These are phyloP conservation scores for Alitta virens DNA, from an alignment of 2,888 invertebrate genomes.

Conservation along the genomic window DNA sequence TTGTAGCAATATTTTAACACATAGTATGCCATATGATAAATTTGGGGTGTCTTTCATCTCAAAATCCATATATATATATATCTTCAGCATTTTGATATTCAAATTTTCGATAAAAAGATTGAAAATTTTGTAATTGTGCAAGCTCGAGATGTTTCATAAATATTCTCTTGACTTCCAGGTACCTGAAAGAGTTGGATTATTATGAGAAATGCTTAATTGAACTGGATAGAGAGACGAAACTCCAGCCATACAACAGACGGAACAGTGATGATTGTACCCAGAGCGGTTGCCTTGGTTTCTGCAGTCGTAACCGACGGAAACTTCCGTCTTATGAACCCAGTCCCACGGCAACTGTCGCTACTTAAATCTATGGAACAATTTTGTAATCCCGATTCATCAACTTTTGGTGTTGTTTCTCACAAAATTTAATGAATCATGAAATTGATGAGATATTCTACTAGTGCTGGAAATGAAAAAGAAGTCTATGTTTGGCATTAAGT, in stretches of 20 bases:
- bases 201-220: slow-evolving; percentile 28
- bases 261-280: slow-evolving; percentile 20
- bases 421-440: no score
- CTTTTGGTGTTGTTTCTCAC: no score
- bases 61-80: neutral
- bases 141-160: neutral
- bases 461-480: no score
- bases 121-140: neutral
- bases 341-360: neutral
- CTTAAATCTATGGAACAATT: no score
- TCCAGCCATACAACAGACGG: slow-evolving; percentile 2
- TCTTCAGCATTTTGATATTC: neutral
- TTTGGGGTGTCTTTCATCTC: neutral
- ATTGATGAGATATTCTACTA: no score
- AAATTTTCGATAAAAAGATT: neutral
- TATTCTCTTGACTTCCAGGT: slow-evolving; percentile 20
- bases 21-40: no score
- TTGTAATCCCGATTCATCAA: no score
- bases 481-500: no score
- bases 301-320: slow-evolving; percentile 19
- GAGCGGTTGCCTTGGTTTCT: slow-evolving; percentile 29
- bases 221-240: slow-evolving; percentile 16
- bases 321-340: slow-evolving; percentile 1
- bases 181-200: slow-evolving; percentile 27
- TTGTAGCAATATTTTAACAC: no score